These are phyloP conservation scores for Lordiphosa stackelbergi DNA, from an alignment of 1,140 invertebrate genomes.

Conservation along the genomic window DNA sequence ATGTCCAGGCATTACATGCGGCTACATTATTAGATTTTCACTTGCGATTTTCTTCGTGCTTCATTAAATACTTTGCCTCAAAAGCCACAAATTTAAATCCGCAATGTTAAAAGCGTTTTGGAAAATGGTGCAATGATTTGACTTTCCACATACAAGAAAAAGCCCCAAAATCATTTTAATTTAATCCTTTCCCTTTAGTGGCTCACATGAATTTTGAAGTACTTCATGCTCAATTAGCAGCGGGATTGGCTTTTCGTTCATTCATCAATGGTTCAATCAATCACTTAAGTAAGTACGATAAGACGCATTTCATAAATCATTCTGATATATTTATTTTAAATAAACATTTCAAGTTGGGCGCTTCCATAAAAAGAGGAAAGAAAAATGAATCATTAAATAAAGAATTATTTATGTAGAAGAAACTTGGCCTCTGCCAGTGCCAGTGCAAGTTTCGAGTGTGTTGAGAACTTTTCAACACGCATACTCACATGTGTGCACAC, in stretches of 20 bases:
- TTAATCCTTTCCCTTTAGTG: conserved; percentile 3
- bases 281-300: conserved; percentile 31
- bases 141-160: conserved; percentile 26
- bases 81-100: conserved; percentile 10
- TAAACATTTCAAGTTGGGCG: conserved; percentile 17
- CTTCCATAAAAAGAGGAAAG: conserved; percentile 9
- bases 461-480: conserved; percentile 19
- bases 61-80: conserved; percentile 8
- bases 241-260: conserved; percentile 19
- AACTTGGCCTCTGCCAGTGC: conserved; percentile 18
- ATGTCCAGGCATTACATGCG: conserved; percentile 31
- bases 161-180: conserved; percentile 36
- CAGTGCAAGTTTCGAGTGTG: neutral
- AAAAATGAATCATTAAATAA: neutral
- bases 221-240: conserved; percentile 55
- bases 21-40: conserved; percentile 57
- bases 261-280: conserved; percentile 51
- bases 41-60: conserved; percentile 32
- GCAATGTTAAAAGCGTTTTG: conserved; percentile 19
- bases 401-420: conserved; percentile 1
- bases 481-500: neutral
- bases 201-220: conserved; percentile 16
- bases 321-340: conserved; percentile 28
- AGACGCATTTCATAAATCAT: conserved; percentile 39
- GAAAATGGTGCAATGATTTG: conserved; percentile 39